Evolutionary conservation across 2,797 vertebrate genomes (phyloP), one percentile per base, ranked within the genome.

Genomic region (Oryzias sinensis): DNA sequence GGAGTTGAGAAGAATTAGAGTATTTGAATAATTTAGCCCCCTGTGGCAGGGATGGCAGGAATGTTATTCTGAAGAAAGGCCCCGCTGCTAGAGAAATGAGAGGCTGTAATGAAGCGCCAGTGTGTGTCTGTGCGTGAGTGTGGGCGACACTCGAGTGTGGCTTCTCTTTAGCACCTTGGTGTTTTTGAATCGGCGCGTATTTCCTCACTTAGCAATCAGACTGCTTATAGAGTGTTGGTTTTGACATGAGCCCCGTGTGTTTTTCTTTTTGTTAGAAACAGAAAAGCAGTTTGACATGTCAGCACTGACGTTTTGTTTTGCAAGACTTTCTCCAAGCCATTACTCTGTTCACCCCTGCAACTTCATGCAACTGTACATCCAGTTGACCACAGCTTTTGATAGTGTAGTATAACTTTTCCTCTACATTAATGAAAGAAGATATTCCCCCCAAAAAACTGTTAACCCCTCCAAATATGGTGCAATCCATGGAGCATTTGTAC

Each of bases 21-120:
- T 95, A 96, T 97, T 94, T 98, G 95, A 97, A 97, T 97, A 97
- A 97, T 97, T 97, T 96, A 96, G 94, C 93, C 94, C 94, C 94
- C 95, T 76, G 90, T 92, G 85, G 94, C 90, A 94, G 91, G 90
- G 79, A 90, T 97, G 95, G 97, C 95, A 98, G 94, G 93, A 94
- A 92, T 93, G 96, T 96, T 97, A 95, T 94, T 97, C 95, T 96
- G 92, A 82, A 79, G 69, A 90, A 92, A 93, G 90, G 93, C 90
- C 95, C 94, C 89, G 93, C 95, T 97, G 95, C 88, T 95, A 84
- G 88, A 94, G 87, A 93, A 95, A 96, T 95, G 95, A 97, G 93
- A 93, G 92, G 88, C 90, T 93, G 90, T 85, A 72, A 93, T 92
- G 92, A 91, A 87, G 90, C 79, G 84, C 77, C 73, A 86, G 87